Percentiles rank a stretch among this genome's conserved stretches.
phyloP scores from a whole-genome alignment of 92 coral and sea anemone species.

The Paragorgia papillata region DNA sequence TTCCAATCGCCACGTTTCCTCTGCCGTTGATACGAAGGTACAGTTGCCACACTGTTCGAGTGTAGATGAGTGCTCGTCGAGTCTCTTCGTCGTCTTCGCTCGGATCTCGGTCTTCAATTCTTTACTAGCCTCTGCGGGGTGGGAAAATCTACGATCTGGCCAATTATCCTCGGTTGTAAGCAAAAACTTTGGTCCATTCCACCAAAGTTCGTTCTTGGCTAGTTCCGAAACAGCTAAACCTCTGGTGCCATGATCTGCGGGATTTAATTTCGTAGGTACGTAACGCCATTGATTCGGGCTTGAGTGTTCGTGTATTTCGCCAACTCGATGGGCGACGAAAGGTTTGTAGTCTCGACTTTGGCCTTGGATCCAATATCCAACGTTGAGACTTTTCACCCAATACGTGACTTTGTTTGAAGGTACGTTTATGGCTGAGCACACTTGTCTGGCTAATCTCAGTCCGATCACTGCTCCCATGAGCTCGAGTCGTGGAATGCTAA shows the following conservation, averaged over 20 bases:
- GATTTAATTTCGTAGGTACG: slow-evolving; percentile 19
- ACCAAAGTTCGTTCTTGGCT: slow-evolving; percentile 38
- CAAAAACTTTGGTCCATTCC: slow-evolving; percentile 57
- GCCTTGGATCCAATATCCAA: slow-evolving; percentile 45
- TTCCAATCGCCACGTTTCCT: slow-evolving; percentile 36
- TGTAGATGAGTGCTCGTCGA: neutral
- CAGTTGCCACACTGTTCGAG: too few relatives aligned
- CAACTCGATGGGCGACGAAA: slow-evolving; percentile 49
- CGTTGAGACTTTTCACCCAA: slow-evolving; percentile 46
- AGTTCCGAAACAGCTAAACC: slow-evolving; percentile 6
- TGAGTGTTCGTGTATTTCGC: slow-evolving; percentile 45
- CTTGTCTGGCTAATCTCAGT: slow-evolving; percentile 28
- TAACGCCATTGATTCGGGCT: slow-evolving; percentile 38
- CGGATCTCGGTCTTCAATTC: too few relatives aligned
- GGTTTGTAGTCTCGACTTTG: slow-evolving; percentile 53
- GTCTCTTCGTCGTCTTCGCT: slow-evolving; percentile 8
- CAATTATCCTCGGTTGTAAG: slow-evolving; percentile 26
- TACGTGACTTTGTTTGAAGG: slow-evolving; percentile 34
- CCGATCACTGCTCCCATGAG: neutral
- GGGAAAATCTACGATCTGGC: slow-evolving; percentile 32
- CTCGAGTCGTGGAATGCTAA: too few relatives aligned
- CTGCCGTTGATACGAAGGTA: neutral
- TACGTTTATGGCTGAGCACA: slow-evolving; percentile 51
- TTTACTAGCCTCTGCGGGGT: neutral
- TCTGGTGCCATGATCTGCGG: slow-evolving; percentile 31